phyloP scores from a whole-genome alignment of 2,113 vertebrate genomes.

The Monarcha castaneiventris region DNA sequence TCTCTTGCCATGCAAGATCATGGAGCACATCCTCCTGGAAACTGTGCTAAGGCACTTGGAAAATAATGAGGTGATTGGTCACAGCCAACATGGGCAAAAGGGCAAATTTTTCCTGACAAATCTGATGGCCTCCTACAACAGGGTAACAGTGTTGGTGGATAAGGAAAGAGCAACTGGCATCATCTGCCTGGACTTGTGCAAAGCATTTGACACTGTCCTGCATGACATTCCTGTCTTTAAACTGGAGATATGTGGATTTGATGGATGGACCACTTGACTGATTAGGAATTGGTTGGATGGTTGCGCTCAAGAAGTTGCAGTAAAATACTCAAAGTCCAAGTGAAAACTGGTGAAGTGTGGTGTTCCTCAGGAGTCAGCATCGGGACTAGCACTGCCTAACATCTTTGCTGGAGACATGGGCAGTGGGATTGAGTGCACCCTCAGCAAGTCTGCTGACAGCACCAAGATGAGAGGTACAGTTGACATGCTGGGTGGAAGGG shows the following conservation, averaged over 20 bases:
- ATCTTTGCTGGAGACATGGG: not conserved
- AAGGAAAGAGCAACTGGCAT: not conserved
- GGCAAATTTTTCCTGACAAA: not conserved
- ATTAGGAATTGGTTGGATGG: not conserved
- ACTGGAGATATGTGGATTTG: not conserved
- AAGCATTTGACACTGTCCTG: not conserved
- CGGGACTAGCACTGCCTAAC: not conserved
- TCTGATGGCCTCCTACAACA: not conserved
- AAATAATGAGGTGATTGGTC: not conserved
- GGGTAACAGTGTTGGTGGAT: not conserved
- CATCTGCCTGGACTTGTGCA: not conserved
- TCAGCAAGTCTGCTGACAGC: not conserved
- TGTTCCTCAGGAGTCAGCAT: not conserved
- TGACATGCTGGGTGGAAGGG: fast-evolving
- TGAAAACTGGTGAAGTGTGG: not conserved
- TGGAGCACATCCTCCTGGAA: not conserved
- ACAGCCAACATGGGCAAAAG: not conserved
- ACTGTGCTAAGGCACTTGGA: not conserved
- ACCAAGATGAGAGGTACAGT: not conserved
- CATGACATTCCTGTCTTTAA: not conserved
- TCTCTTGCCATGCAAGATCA: not conserved
- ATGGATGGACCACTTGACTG: not conserved
- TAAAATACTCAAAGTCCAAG: not conserved
- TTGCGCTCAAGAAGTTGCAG: fast-evolving
- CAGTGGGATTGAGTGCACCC: not conserved